Evolutionary conservation across 2,888 invertebrate genomes (phyloP).

Genomic region (Hipparchia semele): DNA sequence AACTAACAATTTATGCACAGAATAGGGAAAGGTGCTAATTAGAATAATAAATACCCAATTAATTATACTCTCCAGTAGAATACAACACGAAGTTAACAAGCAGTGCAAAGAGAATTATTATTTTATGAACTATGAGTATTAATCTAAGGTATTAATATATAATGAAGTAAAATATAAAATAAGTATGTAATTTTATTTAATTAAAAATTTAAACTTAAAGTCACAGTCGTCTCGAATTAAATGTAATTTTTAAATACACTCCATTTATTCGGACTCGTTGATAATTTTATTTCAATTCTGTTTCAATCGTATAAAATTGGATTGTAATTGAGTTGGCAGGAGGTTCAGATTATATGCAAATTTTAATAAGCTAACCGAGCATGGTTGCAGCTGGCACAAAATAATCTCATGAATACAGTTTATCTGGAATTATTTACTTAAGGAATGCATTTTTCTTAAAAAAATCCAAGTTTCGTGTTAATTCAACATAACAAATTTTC

Average conservation of each 20-base stretch:
- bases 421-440: constrained; percentile 32
- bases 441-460: constrained; percentile 10
- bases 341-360: constrained; percentile 47
- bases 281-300: constrained; percentile 38
- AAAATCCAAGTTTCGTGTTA: constrained; percentile 13
- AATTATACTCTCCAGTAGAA: background rate
- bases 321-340: constrained; percentile 45
- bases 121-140: background rate
- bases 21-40: background rate
- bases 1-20: background rate
- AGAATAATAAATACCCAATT: background rate
- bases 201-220: background rate
- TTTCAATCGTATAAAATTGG: constrained; percentile 40
- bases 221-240: background rate
- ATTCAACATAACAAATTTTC: background rate
- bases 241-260: constrained; percentile 10
- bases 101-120: background rate
- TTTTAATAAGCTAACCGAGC: constrained; percentile 47
- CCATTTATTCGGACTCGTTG: constrained; percentile 5
- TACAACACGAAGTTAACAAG: background rate
- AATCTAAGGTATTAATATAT: background rate
- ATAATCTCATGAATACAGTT: constrained; percentile 39
- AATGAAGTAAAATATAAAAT: background rate
- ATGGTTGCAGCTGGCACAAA: constrained; percentile 45
- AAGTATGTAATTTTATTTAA: background rate